Percentiles rank a stretch among this genome's conserved stretches.
These are phyloP conservation scores for Gopherus evgoodei DNA, from an alignment of 2,113 vertebrate species.

Conservation along the genomic window DNA sequence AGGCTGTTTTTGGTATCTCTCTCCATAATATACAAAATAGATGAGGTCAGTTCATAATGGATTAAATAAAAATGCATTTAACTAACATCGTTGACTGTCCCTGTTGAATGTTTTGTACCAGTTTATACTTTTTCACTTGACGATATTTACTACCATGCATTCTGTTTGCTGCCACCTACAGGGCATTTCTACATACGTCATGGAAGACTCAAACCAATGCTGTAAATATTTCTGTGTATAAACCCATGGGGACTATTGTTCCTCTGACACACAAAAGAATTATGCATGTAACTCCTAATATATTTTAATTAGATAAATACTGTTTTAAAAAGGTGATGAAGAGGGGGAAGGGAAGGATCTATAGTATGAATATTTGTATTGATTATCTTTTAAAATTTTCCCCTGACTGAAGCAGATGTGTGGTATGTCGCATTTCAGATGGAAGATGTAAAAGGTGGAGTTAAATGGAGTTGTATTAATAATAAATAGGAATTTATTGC, in stretches of 20 bases:
- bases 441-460: neutral
- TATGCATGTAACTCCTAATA: neutral
- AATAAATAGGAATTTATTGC: neutral
- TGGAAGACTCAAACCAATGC: fast-evolving
- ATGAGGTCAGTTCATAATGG: neutral
- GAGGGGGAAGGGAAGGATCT: neutral
- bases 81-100: neutral
- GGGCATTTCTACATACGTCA: neutral
- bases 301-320: neutral
- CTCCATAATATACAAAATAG: neutral
- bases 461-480: neutral
- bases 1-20: neutral
- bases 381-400: neutral
- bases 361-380: neutral
- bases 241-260: neutral
- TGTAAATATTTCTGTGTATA: neutral
- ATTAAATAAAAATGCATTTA: neutral
- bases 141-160: neutral
- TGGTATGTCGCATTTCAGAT: neutral
- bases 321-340: neutral
- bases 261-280: neutral
- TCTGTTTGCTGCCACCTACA: constrained; percentile 56
- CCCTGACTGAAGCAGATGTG: neutral
- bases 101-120: fast-evolving
- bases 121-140: neutral